Conservation (phyloP, 2,113 vertebrate species). For the Aphyosemion australe region DNA sequence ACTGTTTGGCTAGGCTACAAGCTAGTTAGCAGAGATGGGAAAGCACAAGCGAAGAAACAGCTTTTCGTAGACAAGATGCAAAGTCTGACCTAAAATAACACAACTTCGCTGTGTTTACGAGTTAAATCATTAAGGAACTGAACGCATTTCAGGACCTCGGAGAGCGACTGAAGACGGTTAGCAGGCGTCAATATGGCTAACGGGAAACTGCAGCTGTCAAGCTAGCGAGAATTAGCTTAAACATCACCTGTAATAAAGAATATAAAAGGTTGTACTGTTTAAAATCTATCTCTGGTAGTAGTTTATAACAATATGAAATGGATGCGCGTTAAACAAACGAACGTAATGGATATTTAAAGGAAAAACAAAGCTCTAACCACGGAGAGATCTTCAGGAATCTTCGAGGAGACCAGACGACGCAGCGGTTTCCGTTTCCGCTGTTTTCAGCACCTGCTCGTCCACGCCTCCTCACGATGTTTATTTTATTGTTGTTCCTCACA, state of each 20-base stretch:
- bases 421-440: constrained; percentile 66
- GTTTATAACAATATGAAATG: accelerated
- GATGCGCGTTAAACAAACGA: accelerated
- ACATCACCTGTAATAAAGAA: neutral
- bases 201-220: constrained; percentile 10
- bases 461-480: constrained; percentile 17
- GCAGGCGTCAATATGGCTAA: constrained; percentile 53
- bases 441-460: constrained; percentile 25
- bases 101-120: neutral
- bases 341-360: neutral
- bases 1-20: constrained; percentile 38
- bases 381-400: constrained; percentile 30
- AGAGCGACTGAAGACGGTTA: constrained; percentile 57
- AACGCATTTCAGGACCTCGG: constrained; percentile 70
- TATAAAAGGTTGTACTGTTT: accelerated
- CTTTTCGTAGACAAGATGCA: neutral
- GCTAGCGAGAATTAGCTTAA: neutral
- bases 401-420: constrained; percentile 43
- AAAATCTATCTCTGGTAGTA: neutral
- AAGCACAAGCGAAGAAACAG: neutral
- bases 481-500: neutral
- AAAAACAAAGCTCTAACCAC: constrained; percentile 43
- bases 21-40: constrained; percentile 27
- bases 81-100: accelerated
- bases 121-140: neutral